Evolutionary conservation across 1,140 invertebrate species (phyloP).

Genomic region (Maniola jurtina): DNA sequence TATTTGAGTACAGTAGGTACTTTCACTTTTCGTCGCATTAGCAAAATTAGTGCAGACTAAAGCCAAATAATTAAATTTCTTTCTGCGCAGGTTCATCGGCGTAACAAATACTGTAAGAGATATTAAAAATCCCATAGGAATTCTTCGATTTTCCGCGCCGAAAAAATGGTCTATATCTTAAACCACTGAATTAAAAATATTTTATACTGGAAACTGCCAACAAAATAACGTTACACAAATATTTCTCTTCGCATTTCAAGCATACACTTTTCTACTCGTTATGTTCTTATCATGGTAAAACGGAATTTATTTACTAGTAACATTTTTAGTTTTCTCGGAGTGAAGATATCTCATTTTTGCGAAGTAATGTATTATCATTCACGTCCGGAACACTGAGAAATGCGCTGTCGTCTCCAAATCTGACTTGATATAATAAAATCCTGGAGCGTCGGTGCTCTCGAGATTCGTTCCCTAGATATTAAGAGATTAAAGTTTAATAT

Average conservation of each 20-base stretch:
- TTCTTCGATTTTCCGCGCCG: too few relatives aligned
- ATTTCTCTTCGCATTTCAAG: too few relatives aligned
- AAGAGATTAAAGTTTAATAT: constrained; percentile 1
- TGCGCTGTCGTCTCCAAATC: background rate
- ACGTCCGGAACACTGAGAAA: background rate
- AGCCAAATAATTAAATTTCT: too few relatives aligned
- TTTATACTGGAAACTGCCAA: too few relatives aligned
- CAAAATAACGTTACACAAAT: background rate
- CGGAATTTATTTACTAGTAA: background rate
- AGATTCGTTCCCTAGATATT: background rate
- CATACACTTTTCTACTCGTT: background rate
- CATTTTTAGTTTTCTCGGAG: background rate
- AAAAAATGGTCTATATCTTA: too few relatives aligned
- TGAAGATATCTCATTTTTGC: constrained; percentile 2
- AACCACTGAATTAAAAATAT: too few relatives aligned
- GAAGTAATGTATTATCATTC: constrained; percentile 4
- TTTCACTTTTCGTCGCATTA: too few relatives aligned
- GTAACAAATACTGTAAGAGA: too few relatives aligned
- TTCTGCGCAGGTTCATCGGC: too few relatives aligned
- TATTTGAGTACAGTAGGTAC: too few relatives aligned
- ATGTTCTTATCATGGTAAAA: background rate
- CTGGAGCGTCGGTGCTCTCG: background rate
- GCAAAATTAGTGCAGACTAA: too few relatives aligned
- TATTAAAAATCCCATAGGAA: too few relatives aligned
- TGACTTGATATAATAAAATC: background rate